phyloP scores from a whole-genome alignment of 1,140 invertebrate species.

The Neotoxoptera formosana region DNA sequence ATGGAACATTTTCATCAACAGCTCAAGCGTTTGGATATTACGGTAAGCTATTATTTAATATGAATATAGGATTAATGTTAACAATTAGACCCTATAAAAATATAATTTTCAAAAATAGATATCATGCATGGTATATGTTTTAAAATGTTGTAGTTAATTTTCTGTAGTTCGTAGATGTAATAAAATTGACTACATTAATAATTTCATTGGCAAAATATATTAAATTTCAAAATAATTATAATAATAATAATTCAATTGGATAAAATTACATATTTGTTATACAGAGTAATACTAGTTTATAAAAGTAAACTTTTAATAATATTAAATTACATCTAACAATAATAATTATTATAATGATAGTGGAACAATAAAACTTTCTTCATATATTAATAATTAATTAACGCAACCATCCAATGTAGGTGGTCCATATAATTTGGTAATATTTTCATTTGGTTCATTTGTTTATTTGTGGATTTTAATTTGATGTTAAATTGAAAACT shows the following conservation, averaged over 20 bases:
- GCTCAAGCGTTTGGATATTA: constrained; percentile 98
- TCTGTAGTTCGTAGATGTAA: constrained; percentile 21
- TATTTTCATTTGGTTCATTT: constrained; percentile 38
- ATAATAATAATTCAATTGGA: constrained; percentile 14
- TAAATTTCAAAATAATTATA: constrained; percentile 42
- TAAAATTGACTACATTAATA: constrained; percentile 40
- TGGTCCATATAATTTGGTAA: constrained; percentile 48
- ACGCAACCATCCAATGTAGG: constrained; percentile 56
- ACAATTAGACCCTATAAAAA: constrained; percentile 14
- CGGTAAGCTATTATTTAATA: constrained; percentile 84
- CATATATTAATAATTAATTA: constrained; percentile 45
- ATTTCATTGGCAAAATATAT: constrained; percentile 28
- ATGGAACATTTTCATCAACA: constrained; percentile 64
- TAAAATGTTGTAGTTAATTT: constrained; percentile 24
- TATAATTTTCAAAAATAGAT: constrained; percentile 1
- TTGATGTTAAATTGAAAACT: constrained; percentile 16
- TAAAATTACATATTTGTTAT: not conserved
- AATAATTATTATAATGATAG: constrained; percentile 23
- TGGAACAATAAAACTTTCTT: constrained; percentile 42
- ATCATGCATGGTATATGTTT: constrained; percentile 29
- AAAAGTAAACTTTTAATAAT: not conserved
- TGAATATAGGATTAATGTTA: not conserved
- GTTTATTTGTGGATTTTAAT: constrained; percentile 30
- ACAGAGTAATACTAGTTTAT: not conserved
- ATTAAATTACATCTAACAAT: constrained; percentile 29